phyloP scores from a whole-genome alignment of 2,113 vertebrate species.

The Gobio gobio region DNA sequence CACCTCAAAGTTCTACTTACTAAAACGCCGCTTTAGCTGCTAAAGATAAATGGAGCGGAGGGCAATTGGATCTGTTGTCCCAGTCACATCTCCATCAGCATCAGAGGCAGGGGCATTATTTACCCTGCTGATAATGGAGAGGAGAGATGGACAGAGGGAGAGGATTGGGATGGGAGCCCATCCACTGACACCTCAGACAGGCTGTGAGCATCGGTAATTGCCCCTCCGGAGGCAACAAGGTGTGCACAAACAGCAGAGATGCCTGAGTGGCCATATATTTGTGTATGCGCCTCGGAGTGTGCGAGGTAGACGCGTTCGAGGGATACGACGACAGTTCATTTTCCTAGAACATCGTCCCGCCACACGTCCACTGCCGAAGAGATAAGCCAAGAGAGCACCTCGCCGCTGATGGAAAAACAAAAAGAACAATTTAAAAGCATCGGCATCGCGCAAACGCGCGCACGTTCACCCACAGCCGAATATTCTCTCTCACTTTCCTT shows the following conservation, averaged over 20 bases:
- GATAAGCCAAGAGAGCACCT: conserved; percentile 76
- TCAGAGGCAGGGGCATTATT: conserved; percentile 66
- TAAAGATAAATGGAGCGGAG: conserved; percentile 71
- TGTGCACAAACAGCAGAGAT: conserved; percentile 72
- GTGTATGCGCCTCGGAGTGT: conserved; percentile 35
- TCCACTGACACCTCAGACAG: conserved; percentile 71
- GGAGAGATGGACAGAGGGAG: conserved; percentile 65
- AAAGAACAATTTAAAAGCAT: conserved; percentile 81
- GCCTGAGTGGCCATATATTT: conserved; percentile 63
- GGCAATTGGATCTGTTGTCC: conserved; percentile 67
- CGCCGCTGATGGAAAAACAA: conserved; percentile 78
- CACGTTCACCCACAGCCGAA: conserved; percentile 57
- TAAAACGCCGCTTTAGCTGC: conserved; percentile 24
- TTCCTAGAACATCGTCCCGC: conserved; percentile 74
- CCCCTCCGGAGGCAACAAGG: conserved; percentile 74
- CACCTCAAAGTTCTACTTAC: conserved; percentile 16
- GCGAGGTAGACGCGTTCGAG: conserved; percentile 59
- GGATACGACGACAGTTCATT: conserved; percentile 80
- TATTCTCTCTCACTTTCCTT: conserved; percentile 56
- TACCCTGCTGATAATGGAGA: conserved; percentile 69
- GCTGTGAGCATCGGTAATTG: conserved; percentile 79
- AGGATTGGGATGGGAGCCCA: conserved; percentile 66
- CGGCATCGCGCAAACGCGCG: conserved; percentile 69
- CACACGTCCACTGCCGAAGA: conserved; percentile 63
- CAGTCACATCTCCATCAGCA: conserved; percentile 69